Evolutionary conservation across 2,797 vertebrate species (phyloP).

Genomic region (Clarias fuscus): DNA sequence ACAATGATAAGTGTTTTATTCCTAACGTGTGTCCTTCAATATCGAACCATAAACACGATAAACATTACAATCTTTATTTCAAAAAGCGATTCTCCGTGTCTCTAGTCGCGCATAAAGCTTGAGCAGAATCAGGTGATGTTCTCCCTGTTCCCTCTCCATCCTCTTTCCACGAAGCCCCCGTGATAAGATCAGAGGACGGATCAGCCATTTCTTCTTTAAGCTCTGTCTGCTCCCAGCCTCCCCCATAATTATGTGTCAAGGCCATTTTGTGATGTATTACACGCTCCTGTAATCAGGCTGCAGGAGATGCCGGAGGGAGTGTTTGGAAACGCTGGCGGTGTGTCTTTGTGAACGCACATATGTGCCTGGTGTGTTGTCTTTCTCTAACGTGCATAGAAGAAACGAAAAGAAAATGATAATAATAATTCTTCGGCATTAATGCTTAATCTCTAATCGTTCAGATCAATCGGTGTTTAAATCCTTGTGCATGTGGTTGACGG

Average conservation of each 20-base stretch:
- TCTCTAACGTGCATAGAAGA: neutral
- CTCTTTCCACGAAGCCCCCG: neutral
- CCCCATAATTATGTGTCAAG: slow-evolving; percentile 53
- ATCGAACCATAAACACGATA: neutral
- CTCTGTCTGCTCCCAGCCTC: slow-evolving; percentile 38
- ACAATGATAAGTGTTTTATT: neutral
- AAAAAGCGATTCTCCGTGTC: neutral
- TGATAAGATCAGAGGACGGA: slow-evolving; percentile 41
- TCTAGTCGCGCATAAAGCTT: neutral
- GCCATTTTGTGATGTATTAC: slow-evolving; percentile 53
- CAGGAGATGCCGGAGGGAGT: slow-evolving; percentile 16
- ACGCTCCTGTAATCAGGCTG: slow-evolving; percentile 44
- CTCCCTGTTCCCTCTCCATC: neutral
- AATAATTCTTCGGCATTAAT: neutral
- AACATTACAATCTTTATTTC: neutral
- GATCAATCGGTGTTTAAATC: neutral
- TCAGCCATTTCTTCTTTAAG: slow-evolving; percentile 34
- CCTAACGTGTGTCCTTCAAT: too few relatives aligned
- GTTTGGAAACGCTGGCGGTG: neutral
- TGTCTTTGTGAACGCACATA: neutral
- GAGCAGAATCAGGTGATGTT: neutral
- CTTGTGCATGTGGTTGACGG: neutral
- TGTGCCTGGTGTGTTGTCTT: neutral
- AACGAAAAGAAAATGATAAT: neutral
- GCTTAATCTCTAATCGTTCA: neutral